These are phyloP conservation scores for Caenorhabditis imperialis DNA, from an alignment of 2,888 invertebrate species.

Conservation along the genomic window DNA sequence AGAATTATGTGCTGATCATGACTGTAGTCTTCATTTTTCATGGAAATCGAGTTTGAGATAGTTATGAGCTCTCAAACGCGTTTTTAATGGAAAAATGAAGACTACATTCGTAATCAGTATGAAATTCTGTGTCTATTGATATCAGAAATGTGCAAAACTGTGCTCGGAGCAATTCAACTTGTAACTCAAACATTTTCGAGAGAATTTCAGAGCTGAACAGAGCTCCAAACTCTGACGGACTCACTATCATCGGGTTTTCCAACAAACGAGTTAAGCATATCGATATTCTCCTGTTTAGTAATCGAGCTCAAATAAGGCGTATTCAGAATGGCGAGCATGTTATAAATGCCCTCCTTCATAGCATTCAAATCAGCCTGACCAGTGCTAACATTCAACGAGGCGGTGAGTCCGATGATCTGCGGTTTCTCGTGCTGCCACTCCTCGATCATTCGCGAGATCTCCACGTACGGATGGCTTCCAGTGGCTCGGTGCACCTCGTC, in stretches of 20 bases:
- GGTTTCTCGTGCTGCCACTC: constrained; percentile 51
- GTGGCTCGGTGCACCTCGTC: constrained; percentile 75
- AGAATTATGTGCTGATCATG: no score
- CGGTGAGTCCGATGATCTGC: constrained; percentile 53
- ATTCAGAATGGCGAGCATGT: constrained; percentile 50
- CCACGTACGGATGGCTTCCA: constrained; percentile 52
- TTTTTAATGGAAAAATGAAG: no score
- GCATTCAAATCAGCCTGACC: not conserved
- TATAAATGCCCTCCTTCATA: constrained; percentile 44
- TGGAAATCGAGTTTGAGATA: no score
- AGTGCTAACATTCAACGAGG: constrained; percentile 32
- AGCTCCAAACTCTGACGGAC: constrained; percentile 1
- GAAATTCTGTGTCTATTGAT: no score
- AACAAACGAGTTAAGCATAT: constrained; percentile 48
- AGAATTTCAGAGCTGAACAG: not conserved
- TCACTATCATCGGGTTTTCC: constrained; percentile 57
- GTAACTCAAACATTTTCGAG: no score
- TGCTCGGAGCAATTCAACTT: no score
- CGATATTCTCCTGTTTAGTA: constrained; percentile 24
- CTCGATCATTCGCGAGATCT: constrained; percentile 39
- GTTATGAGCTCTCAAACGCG: no score
- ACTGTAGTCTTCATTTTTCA: no score
- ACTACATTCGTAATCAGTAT: no score
- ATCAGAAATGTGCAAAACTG: no score
- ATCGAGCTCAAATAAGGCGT: constrained; percentile 55